phyloP scores from a whole-genome alignment of 92 coral and sea anemone genomes.

The Siderastrea siderea region DNA sequence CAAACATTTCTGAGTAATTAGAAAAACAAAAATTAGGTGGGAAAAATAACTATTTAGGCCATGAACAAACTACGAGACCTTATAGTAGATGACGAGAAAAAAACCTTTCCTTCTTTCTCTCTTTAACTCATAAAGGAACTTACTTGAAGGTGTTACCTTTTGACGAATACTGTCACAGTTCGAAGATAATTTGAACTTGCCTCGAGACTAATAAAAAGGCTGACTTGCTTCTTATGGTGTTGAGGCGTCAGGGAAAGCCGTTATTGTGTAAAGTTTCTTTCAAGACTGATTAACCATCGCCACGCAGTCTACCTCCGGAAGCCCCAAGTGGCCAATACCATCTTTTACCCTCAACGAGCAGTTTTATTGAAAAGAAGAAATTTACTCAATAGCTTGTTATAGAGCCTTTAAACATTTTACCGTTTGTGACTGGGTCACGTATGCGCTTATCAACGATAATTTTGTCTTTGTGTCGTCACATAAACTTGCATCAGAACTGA shows the following conservation, averaged over 20 bases:
- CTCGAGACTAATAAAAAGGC: not conserved
- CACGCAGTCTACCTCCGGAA: slow-evolving; percentile 33
- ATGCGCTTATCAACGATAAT: not conserved
- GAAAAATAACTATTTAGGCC: slow-evolving; percentile 5
- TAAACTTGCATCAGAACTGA: not conserved
- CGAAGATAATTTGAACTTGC: not conserved
- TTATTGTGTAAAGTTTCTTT: slow-evolving; percentile 18
- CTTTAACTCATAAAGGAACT: not conserved
- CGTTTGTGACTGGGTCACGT: not conserved
- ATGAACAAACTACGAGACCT: not conserved
- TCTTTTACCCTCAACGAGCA: not conserved
- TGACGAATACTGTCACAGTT: not conserved
- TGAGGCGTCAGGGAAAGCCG: not conserved
- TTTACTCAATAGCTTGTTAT: not conserved
- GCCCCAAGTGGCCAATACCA: slow-evolving; percentile 18
- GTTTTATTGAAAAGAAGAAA: not conserved
- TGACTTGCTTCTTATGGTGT: not conserved
- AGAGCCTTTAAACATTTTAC: not conserved
- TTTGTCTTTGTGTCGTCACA: not conserved
- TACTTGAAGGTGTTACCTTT: too few species aligned
- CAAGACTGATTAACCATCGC: slow-evolving; percentile 45
- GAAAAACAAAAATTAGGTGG: slow-evolving; percentile 10
- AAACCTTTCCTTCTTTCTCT: not conserved
- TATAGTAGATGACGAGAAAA: not conserved
- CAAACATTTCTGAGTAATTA: slow-evolving; percentile 27